Evolutionary conservation across 2,888 invertebrate species (phyloP).

Genomic region (Poecilobothrus nobilitatus): DNA sequence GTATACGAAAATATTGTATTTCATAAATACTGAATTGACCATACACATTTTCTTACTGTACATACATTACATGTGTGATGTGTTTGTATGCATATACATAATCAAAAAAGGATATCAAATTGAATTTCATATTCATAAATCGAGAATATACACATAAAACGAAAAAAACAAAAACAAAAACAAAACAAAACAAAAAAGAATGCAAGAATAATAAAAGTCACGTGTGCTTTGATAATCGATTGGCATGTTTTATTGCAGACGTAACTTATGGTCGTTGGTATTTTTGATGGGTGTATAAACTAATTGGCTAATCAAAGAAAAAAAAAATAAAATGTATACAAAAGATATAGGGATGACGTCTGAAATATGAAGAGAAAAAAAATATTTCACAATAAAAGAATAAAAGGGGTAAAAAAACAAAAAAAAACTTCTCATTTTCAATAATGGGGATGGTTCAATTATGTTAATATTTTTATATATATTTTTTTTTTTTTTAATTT

Average conservation of each 20-base stretch:
- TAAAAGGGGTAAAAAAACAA: background rate
- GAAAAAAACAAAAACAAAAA: no score
- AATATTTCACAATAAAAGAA: background rate
- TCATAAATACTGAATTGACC: no score
- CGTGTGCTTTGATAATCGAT: background rate
- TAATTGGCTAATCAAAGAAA: background rate
- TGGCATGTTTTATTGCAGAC: background rate
- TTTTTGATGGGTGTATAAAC: background rate
- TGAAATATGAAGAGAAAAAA: background rate
- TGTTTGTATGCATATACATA: no score
- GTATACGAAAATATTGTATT: no score
- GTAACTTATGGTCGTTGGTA: background rate
- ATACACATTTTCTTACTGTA: no score
- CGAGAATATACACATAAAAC: no score
- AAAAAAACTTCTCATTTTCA: no score
- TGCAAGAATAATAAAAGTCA: background rate
- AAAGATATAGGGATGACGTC: background rate
- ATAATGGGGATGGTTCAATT: background rate
- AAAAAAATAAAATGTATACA: background rate
- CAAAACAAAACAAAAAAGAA: no score
- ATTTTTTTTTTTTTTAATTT: background rate
- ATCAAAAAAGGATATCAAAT: no score
- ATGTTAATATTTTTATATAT: background rate
- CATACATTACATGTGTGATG: no score
- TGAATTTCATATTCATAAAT: background rate